Percentiles rank a stretch among this genome's conserved stretches.
Evolutionary conservation across 2,888 invertebrate species (phyloP).

Genomic region (Heteropelma amictum): DNA sequence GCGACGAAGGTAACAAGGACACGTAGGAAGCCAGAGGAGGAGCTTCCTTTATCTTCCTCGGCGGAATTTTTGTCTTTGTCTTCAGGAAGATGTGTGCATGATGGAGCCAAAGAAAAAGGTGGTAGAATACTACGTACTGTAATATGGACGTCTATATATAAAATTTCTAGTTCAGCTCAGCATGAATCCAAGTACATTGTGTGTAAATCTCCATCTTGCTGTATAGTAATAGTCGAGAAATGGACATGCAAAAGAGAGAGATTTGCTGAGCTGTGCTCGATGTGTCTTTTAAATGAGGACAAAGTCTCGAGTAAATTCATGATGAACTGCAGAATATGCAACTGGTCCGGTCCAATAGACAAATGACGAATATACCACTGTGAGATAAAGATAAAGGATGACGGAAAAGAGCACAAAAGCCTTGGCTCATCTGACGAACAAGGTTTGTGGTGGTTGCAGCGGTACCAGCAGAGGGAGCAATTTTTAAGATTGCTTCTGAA

Average conservation of each 20-base stretch:
- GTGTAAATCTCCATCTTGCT: too few species aligned
- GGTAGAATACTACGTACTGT: neutral
- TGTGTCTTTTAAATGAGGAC: conserved; percentile 29
- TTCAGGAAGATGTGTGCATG: conserved; percentile 22
- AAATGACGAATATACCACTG: conserved; percentile 9
- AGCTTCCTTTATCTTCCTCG: conserved; percentile 27
- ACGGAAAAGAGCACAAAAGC: conserved; percentile 1
- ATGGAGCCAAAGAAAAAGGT: conserved; percentile 37
- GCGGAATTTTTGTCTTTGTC: conserved; percentile 49
- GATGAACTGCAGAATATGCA: conserved; percentile 32
- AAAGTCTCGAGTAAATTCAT: conserved; percentile 34
- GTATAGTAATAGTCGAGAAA: neutral
- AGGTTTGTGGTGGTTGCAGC: conserved; percentile 11
- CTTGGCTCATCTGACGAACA: conserved; percentile 30
- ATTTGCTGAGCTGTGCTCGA: conserved; percentile 23
- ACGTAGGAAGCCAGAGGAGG: neutral
- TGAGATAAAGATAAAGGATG: neutral
- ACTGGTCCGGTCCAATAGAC: conserved; percentile 26
- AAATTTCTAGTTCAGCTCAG: conserved; percentile 26
- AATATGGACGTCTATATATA: neutral
- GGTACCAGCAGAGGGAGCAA: conserved; percentile 61
- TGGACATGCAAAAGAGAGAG: conserved; percentile 12
- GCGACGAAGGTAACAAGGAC: conserved; percentile 18
- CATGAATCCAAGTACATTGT: conserved; percentile 23
- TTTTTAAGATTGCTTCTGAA: conserved; percentile 72